Evolutionary conservation across 2,113 vertebrate genomes (phyloP).

Genomic region (Parus major): DNA sequence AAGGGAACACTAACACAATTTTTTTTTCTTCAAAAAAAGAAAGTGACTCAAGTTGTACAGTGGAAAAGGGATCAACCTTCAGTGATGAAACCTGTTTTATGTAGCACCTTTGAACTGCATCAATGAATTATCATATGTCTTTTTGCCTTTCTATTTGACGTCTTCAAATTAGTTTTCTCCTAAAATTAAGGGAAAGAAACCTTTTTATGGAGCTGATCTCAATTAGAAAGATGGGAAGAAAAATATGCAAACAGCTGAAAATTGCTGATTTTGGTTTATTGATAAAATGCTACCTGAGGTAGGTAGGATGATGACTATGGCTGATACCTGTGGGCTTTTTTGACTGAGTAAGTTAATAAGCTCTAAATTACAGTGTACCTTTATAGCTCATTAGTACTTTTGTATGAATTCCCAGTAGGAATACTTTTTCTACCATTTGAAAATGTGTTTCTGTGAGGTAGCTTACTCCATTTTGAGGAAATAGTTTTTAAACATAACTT

Average conservation of each 20-base stretch:
- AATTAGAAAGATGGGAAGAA: neutral
- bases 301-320: neutral
- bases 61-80: neutral
- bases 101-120: neutral
- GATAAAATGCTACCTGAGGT: neutral
- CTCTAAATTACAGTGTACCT: neutral
- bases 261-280: neutral
- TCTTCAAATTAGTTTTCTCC: neutral
- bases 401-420: neutral
- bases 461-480: neutral
- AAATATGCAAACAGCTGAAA: neutral
- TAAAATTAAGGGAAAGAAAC: neutral
- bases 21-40: neutral
- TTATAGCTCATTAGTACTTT: conserved; percentile 14
- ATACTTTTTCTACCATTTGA: neutral
- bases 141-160: neutral
- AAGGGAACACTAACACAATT: neutral
- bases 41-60: neutral
- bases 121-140: neutral
- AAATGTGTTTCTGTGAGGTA: neutral
- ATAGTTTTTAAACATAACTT: neutral
- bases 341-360: conserved; percentile 21
- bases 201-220: neutral
- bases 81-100: neutral
- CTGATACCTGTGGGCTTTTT: conserved; percentile 2